Evolutionary conservation across 2,888 invertebrate genomes (phyloP), one percentile per base, ranked within the genome.

Genomic region (Bedellia somnulentella): DNA sequence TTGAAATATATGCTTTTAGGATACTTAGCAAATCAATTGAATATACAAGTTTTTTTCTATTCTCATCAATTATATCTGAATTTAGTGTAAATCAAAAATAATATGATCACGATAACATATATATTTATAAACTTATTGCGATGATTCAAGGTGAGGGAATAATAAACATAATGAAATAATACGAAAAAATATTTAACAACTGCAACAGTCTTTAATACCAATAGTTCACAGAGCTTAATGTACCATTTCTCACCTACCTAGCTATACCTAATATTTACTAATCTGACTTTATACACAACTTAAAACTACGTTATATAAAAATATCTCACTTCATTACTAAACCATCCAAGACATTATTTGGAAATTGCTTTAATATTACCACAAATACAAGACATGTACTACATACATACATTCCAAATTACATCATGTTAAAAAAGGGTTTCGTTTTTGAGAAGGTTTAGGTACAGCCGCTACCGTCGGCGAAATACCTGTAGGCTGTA

Each of bases 141-240:
- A 21, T 21, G 21, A 10, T 21, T 21, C 9, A 21, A 10, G 21
- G 8, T 21, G 21, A 21, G 3, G n/a, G 3, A n/a, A 21, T 10
- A 21, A 8, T n/a, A 4, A 5, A 18, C 3, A 18, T 18, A 21
- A 18, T 13, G n/a, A 27, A 15, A 31, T 10, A 31, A 21, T 27
- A 17, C 27, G 27, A 32, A 12, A 10, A 9, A 12, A 15, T 30
- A 10, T n/a, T 24, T 24, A 30, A 24, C 25, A 30, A 25, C 29
- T 29, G 29, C 29, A 29, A 29, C 29, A 29, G 29, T 29, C 22
- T 29, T 29, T 29, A 29, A 29, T 29, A 29, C 29, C 29, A 29
- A 29, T 29, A 29, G 22, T 29, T 22, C 21, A 22, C 22, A 29
- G 14, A 29, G 29, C 22, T 29, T 29, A n/a, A 29, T 29, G 21